These are phyloP conservation scores for Gymnodraco acuticeps DNA, from an alignment of 2,797 vertebrate genomes.

Conservation along the genomic window DNA sequence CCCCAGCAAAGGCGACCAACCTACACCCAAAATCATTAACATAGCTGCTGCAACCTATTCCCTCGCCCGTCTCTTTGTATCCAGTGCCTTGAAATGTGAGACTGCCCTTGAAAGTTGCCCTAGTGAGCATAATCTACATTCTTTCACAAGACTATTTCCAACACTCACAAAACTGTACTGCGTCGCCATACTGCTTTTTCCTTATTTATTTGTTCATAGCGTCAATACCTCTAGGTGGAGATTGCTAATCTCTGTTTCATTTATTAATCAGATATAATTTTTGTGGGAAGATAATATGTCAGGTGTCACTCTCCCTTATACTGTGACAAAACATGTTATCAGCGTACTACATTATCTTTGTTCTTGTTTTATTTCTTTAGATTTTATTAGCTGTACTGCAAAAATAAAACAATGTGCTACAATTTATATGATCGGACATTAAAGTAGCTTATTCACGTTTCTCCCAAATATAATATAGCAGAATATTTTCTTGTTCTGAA, in stretches of 20 bases:
- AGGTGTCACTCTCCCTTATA: neutral
- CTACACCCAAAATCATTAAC: slow-evolving; percentile 63
- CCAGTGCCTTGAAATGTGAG: slow-evolving; percentile 77
- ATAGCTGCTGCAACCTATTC: slow-evolving; percentile 58
- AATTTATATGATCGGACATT: neutral
- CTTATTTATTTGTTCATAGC: slow-evolving; percentile 2
- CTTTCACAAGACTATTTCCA: slow-evolving; percentile 61
- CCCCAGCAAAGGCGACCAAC: slow-evolving; percentile 44
- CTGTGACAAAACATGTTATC: neutral
- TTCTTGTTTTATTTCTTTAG: neutral
- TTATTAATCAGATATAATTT: neutral
- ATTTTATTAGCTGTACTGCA: neutral
- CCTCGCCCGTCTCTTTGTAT: slow-evolving; percentile 59
- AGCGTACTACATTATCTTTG: neutral
- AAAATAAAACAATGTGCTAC: neutral
- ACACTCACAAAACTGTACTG: slow-evolving; percentile 43
- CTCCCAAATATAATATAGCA: neutral
- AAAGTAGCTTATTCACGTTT: neutral
- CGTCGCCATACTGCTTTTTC: slow-evolving; percentile 23
- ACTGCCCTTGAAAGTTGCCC: slow-evolving; percentile 66
- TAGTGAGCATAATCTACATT: slow-evolving; percentile 77
- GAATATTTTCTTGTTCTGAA: slow-evolving; percentile 11
- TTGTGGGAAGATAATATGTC: neutral
- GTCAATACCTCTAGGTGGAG: slow-evolving; percentile 38
- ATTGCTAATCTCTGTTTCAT: slow-evolving; percentile 7